phyloP scores from a whole-genome alignment of 2,113 vertebrate genomes.

The Psilopogon haemacephalus region DNA sequence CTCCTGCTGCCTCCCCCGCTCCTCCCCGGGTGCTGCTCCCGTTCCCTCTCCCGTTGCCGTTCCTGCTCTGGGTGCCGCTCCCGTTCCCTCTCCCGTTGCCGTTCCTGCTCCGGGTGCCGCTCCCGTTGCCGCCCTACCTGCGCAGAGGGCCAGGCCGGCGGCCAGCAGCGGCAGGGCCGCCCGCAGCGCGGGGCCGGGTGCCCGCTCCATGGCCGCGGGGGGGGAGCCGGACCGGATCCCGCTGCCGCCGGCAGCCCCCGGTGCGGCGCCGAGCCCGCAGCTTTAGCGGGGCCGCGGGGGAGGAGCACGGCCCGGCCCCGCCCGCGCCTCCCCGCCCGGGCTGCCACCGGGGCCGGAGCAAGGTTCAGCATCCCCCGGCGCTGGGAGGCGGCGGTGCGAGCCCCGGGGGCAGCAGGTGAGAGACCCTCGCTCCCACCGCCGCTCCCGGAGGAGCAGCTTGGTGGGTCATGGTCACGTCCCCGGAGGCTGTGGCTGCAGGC shows the following conservation, averaged over 20 bases:
- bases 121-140: constrained; percentile 58
- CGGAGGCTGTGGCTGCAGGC: background rate
- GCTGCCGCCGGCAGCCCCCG: background rate
- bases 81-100: no score
- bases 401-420: background rate
- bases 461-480: background rate
- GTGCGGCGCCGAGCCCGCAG: background rate
- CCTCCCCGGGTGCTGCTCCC: background rate
- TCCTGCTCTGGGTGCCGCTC: no score
- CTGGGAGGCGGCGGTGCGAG: background rate
- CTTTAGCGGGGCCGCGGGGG: background rate
- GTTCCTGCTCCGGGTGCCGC: no score
- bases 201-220: constrained; percentile 53
- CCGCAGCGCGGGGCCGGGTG: background rate
- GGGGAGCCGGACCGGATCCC: background rate
- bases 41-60: no score
- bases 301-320: background rate
- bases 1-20: background rate
- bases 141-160: constrained; percentile 41
- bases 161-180: constrained; percentile 58
- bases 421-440: no score
- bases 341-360: background rate
- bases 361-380: no score
- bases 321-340: background rate
- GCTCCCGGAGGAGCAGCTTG: background rate